Conservation (phyloP, 2,888 invertebrate genomes). For the Acanthosepion esculentum region DNA sequence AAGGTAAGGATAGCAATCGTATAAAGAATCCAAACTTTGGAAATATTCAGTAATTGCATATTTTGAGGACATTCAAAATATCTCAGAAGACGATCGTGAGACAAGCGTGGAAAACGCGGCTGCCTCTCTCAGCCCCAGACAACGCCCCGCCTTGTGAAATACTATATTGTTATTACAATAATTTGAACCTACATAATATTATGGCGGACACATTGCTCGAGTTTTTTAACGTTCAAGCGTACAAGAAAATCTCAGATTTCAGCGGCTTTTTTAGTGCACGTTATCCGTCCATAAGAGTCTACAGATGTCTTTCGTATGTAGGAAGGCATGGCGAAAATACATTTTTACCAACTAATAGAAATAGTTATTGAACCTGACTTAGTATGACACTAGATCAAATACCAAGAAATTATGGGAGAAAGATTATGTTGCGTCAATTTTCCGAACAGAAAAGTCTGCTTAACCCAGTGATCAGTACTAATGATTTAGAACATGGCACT, state of each 20-base stretch:
- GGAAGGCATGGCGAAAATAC: not conserved
- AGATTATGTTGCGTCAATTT: not conserved
- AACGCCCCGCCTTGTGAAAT: not conserved
- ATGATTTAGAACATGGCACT: no score
- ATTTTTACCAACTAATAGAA: not conserved
- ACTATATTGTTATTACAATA: constrained; percentile 33
- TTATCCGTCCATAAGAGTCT: not conserved
- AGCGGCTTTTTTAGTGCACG: not conserved
- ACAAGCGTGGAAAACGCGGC: not conserved
- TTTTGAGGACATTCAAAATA: not conserved
- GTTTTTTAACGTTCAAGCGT: constrained; percentile 21
- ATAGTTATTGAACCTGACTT: not conserved
- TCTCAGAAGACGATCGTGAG: not conserved
- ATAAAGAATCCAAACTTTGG: no score
- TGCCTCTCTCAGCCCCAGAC: not conserved
- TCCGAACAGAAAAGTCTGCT: not conserved
- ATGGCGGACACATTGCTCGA: constrained; percentile 20
- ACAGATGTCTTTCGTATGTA: constrained; percentile 4
- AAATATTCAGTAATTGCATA: not conserved
- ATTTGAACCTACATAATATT: not conserved
- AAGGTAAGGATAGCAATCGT: no score
- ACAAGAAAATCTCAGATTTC: not conserved
- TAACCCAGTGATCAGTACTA: no score
- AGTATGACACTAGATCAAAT: not conserved
- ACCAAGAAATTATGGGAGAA: not conserved